A percentile compares a stretch with the other conserved stretches of the same genome.
phyloP scores from a whole-genome alignment of 2,888 invertebrate genomes.

The Petrolisthes manimaculis region DNA sequence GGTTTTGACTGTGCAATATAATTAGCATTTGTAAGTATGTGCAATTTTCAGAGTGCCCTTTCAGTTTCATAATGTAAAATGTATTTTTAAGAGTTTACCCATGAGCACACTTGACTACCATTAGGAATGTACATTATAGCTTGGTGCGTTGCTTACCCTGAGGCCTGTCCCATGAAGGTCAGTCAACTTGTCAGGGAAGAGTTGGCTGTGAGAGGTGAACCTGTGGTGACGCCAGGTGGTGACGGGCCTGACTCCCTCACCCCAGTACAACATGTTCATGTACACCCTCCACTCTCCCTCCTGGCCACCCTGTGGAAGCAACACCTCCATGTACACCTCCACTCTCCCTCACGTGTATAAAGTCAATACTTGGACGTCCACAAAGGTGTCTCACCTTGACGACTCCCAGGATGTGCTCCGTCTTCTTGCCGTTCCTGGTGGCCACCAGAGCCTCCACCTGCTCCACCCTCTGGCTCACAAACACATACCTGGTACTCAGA shows the following conservation, averaged over 20 bases:
- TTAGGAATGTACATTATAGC: too few relatives aligned
- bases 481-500: slow-evolving; percentile 10
- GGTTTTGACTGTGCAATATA: too few relatives aligned
- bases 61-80: too few relatives aligned
- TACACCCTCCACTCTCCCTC: slow-evolving; percentile 24
- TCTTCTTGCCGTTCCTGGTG: slow-evolving; percentile 26
- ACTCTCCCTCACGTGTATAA: neutral
- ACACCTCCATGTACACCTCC: slow-evolving; percentile 1
- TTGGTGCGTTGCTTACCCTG: too few relatives aligned
- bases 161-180: neutral
- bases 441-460: slow-evolving; percentile 18
- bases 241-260: slow-evolving; percentile 19
- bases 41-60: too few relatives aligned
- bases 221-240: slow-evolving; percentile 12
- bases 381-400: neutral
- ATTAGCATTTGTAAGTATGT: too few relatives aligned
- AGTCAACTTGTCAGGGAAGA: slow-evolving; percentile 37
- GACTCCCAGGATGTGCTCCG: slow-evolving; percentile 27
- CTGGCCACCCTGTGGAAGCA: neutral
- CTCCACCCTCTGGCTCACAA: neutral
- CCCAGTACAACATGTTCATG: slow-evolving; percentile 27
- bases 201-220: slow-evolving; percentile 9
- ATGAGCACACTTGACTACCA: too few relatives aligned
- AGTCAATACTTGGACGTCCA: neutral
- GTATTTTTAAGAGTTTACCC: too few relatives aligned